Conservation (phyloP, 2,113 vertebrate species). For the Vicugna pacos region DNA sequence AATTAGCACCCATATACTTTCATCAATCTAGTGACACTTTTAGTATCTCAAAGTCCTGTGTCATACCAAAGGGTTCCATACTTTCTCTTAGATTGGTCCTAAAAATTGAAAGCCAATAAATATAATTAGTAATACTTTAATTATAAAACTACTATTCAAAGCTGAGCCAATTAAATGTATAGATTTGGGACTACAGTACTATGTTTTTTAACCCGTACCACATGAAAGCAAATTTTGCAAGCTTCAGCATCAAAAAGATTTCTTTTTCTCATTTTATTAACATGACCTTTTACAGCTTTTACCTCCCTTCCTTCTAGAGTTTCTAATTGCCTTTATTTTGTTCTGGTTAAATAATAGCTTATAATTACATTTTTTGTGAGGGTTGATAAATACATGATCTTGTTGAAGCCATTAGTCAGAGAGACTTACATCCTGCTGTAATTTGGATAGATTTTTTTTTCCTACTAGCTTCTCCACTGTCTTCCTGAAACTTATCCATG, state of each 20-base stretch:
- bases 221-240: neutral
- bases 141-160: neutral
- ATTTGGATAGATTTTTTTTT: neutral
- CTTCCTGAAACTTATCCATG: neutral
- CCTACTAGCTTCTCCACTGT: neutral
- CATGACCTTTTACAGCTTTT: neutral
- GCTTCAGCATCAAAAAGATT: neutral
- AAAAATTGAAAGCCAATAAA: neutral
- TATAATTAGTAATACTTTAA: neutral
- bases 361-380: neutral
- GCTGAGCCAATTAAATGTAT: neutral
- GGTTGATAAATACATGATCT: neutral
- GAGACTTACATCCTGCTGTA: neutral
- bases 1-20: neutral
- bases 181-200: neutral
- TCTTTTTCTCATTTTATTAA: neutral
- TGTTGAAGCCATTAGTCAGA: neutral
- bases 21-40: neutral
- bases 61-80: neutral
- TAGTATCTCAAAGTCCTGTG: neutral
- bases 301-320: neutral
- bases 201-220: neutral
- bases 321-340: neutral
- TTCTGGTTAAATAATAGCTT: neutral
- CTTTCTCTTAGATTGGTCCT: neutral